Evolutionary conservation across 2,113 vertebrate genomes (phyloP).

Genomic region (Bothrops jararaca): DNA sequence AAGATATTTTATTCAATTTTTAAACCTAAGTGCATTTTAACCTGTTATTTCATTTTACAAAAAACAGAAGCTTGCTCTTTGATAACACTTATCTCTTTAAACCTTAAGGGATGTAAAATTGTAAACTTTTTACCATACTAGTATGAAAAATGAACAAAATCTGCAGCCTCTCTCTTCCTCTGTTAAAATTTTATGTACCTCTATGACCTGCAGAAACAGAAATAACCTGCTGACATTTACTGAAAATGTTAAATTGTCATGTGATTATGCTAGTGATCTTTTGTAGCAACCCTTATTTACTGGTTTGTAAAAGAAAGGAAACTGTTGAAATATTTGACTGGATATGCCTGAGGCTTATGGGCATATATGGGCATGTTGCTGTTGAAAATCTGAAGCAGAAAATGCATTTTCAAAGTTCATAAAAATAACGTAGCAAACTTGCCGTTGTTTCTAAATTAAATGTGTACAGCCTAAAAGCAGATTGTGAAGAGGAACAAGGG

Average conservation of each 20-base stretch:
- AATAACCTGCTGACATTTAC: constrained; percentile 57
- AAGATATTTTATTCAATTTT: constrained; percentile 1
- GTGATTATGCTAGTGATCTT: constrained; percentile 31
- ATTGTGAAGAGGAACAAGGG: not conserved
- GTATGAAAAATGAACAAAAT: not conserved
- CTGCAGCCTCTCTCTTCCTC: constrained; percentile 6
- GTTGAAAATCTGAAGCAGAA: constrained; percentile 44
- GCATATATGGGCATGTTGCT: constrained; percentile 50
- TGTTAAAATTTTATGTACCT: constrained; percentile 15
- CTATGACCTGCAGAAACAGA: constrained; percentile 34
- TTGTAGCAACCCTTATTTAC: constrained; percentile 49
- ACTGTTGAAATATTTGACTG: constrained; percentile 45
- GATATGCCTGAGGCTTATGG: constrained; percentile 49
- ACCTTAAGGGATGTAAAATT: not conserved
- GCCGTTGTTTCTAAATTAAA: constrained; percentile 5
- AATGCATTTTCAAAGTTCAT: constrained; percentile 59
- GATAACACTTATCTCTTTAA: not conserved
- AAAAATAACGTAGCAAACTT: not conserved
- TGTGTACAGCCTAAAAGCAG: not conserved
- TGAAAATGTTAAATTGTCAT: constrained; percentile 59
- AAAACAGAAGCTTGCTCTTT: constrained; percentile 2
- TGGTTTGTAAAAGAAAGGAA: constrained; percentile 43
- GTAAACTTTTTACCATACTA: not conserved
- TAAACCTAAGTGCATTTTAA: not conserved
- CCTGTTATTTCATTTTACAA: not conserved